Conservation (phyloP, 1,140 invertebrate genomes). For the Harlomillsia oculata region DNA sequence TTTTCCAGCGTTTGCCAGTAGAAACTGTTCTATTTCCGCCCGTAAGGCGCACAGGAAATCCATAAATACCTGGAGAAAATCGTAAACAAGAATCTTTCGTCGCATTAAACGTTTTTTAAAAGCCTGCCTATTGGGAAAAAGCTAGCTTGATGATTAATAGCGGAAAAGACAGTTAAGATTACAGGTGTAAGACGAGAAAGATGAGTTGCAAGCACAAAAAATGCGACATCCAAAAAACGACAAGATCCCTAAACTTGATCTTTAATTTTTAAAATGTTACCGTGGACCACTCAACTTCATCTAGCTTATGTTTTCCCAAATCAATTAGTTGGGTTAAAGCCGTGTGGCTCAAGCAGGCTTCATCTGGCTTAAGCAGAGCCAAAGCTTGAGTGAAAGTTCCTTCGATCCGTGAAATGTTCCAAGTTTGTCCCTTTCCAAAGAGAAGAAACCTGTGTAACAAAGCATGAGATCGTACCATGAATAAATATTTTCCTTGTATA, state of each 20-base stretch:
- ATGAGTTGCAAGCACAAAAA: too few species aligned
- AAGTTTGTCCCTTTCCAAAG: slow-evolving; percentile 34
- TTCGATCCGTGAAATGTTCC: slow-evolving; percentile 36
- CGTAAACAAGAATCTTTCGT: background rate
- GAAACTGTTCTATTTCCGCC: slow-evolving; percentile 37
- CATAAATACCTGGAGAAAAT: slow-evolving; percentile 33
- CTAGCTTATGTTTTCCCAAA: slow-evolving; percentile 28
- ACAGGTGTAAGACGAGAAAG: too few species aligned
- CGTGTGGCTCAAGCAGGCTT: slow-evolving; percentile 58
- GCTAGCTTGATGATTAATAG: too few species aligned
- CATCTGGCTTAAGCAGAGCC: slow-evolving; percentile 54
- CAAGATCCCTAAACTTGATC: too few species aligned
- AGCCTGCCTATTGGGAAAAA: slow-evolving; percentile 23
- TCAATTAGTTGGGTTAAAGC: slow-evolving; percentile 42
- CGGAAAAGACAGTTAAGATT: too few species aligned
- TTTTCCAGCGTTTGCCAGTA: slow-evolving; percentile 28
- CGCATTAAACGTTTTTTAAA: slow-evolving; percentile 12
- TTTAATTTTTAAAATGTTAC: too few species aligned
- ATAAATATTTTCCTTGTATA: too few species aligned
- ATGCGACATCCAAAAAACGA: too few species aligned
- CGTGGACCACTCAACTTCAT: slow-evolving; percentile 36
- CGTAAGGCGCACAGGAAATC: slow-evolving; percentile 37
- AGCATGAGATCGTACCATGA: background rate
- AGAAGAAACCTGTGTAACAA: slow-evolving; percentile 21
- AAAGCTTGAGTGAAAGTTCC: slow-evolving; percentile 55